Evolutionary conservation across 2,888 invertebrate species (phyloP), one percentile per base, ranked within the genome.

Genomic region (Ormyrus pomaceus): DNA sequence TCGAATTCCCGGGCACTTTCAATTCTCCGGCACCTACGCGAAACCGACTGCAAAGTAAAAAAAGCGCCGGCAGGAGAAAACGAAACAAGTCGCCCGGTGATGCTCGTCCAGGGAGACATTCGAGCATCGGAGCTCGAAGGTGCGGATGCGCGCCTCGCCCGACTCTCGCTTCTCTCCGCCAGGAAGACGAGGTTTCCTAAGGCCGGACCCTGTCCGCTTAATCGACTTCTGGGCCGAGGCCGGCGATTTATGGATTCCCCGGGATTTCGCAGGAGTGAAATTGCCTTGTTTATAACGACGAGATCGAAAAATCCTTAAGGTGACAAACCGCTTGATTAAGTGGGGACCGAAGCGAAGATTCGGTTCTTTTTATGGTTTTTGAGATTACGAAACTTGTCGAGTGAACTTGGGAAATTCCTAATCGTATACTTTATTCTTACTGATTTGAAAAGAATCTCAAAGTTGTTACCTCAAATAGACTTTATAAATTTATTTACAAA

Each of bases 101-200:
- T 87, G 86, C 86, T 88, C 89, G 90, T 88, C 90, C 86, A 86
- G 90, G 90, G 90, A 90, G 89, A 90, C 90, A 90, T 90, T 90
- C 88, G 89, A 88, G 88, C 88, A 87, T 88, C 87, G 88, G 19
- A 87, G 85, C 87, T 85, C 87, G 87, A 86, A 86, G 9, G 46
- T 11, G 69, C 34, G 5, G 34, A 34, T 53, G 53, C 69, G 11
- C 50, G 46, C 46, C 10, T 48, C 62, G 34, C 68, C 3, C 13
- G 51, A 50, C 65, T 50, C 4, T 69, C n/a, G 64, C 80, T 19
- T 2, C 1, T 19, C 19, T 1, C 19, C 19, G 19, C 19, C 19
- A 19, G 19, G 19, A 19, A 19, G 19, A 19, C 19, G 19, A 19
- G 19, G 19, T 19, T 19, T 19, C 19, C 19, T 19, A 19, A 19